Conservation (phyloP, 2,888 invertebrate species). For the Cataglyphis rosenhaueri region DNA sequence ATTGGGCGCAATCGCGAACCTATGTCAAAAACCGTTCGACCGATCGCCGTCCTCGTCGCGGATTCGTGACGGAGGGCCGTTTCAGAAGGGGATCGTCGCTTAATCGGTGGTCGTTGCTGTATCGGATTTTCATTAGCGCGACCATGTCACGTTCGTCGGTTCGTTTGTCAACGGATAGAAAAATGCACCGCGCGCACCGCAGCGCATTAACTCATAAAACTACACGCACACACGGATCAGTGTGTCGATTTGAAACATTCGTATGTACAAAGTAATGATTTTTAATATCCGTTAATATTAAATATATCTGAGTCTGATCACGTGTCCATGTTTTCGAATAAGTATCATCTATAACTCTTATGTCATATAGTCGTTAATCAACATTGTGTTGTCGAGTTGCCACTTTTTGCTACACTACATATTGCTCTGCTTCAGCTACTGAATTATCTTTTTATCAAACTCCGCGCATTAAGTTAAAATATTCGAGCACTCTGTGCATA, state of each 20-base stretch:
- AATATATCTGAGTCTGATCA: constrained; percentile 29
- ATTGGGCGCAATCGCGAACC: constrained; percentile 29
- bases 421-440: neutral
- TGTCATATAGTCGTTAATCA: neutral
- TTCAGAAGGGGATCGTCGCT: constrained; percentile 63
- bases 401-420: neutral
- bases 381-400: neutral
- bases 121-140: constrained; percentile 74
- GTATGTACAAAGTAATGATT: constrained; percentile 47
- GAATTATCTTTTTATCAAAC: constrained; percentile 7
- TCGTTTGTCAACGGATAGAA: constrained; percentile 69
- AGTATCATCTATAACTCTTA: neutral
- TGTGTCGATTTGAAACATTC: constrained; percentile 14
- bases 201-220: constrained; percentile 55
- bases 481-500: constrained; percentile 6
- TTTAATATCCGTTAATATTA: constrained; percentile 55
- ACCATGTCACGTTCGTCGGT: constrained; percentile 68
- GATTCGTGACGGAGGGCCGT: constrained; percentile 54
- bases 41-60: constrained; percentile 50
- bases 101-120: constrained; percentile 71
- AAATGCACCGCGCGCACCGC: constrained; percentile 60
- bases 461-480: constrained; percentile 10
- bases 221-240: neutral
- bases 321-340: neutral
- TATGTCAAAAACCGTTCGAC: constrained; percentile 44